Conservation (phyloP, 2,797 vertebrate species). For the Coreius guichenoti region DNA sequence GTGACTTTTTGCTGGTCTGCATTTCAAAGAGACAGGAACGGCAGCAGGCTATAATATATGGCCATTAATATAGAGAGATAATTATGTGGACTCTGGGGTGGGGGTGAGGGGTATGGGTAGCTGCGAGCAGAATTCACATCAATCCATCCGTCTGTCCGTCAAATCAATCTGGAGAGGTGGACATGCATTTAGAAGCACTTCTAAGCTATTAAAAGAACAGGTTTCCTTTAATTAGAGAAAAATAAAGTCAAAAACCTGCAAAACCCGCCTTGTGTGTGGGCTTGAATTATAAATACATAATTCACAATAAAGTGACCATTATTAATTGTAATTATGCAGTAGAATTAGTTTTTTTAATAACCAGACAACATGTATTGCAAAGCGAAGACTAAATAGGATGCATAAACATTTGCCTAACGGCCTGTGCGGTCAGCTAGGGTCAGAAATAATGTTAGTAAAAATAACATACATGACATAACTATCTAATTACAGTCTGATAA, state of each 20-base stretch:
- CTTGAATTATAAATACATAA: neutral
- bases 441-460: slow-evolving; percentile 45
- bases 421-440: slow-evolving; percentile 45
- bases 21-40: slow-evolving; percentile 52
- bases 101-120: neutral
- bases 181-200: neutral
- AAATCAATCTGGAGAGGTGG: neutral
- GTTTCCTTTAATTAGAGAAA: neutral
- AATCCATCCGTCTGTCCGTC: neutral
- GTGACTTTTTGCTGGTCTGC: slow-evolving; percentile 32
- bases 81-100: slow-evolving; percentile 45
- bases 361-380: neutral
- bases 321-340: neutral
- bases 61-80: slow-evolving; percentile 66
- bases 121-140: neutral
- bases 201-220: neutral
- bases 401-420: slow-evolving; percentile 5
- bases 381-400: neutral
- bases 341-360: neutral
- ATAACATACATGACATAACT: neutral
- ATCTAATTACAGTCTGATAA: slow-evolving; percentile 29
- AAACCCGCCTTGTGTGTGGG: neutral
- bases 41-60: slow-evolving; percentile 59
- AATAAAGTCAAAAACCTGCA: neutral
- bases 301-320: neutral